These are phyloP conservation scores for Anticlea derivata DNA, from an alignment of 2,888 invertebrate species.

Conservation along the genomic window DNA sequence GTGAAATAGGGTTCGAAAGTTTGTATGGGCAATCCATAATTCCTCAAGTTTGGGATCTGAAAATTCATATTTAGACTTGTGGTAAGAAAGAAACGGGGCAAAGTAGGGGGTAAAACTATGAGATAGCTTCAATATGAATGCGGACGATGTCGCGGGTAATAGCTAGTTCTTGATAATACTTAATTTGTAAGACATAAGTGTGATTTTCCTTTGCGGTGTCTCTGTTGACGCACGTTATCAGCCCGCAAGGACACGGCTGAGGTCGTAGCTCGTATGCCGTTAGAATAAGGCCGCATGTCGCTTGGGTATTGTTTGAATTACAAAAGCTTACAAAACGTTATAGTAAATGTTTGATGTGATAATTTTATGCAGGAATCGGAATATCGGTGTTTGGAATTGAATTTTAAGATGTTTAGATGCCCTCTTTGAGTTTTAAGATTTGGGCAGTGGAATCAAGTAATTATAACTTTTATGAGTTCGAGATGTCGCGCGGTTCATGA, in stretches of 20 bases:
- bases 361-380: constrained; percentile 8
- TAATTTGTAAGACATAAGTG: background rate
- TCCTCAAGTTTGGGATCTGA: too few relatives aligned
- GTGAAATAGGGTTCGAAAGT: too few relatives aligned
- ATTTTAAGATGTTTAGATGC: background rate
- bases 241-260: constrained; percentile 7
- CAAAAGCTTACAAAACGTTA: background rate
- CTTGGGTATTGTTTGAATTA: constrained; percentile 2
- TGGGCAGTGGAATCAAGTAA: too few relatives aligned
- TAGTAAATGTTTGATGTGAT: constrained; percentile 8
- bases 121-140: too few relatives aligned
- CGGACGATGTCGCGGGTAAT: too few relatives aligned
- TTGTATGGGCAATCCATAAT: too few relatives aligned
- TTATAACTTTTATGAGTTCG: too few relatives aligned
- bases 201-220: background rate
- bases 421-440: background rate
- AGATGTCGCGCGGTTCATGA: too few relatives aligned
- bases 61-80: too few relatives aligned
- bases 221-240: constrained; percentile 12
- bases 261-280: constrained; percentile 3
- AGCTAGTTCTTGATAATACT: background rate
- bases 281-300: constrained; percentile 8
- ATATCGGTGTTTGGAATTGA: background rate
- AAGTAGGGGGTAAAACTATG: too few relatives aligned
- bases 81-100: too few relatives aligned